Conservation (phyloP, 1,140 invertebrate species). For the Tribolium castaneum region DNA sequence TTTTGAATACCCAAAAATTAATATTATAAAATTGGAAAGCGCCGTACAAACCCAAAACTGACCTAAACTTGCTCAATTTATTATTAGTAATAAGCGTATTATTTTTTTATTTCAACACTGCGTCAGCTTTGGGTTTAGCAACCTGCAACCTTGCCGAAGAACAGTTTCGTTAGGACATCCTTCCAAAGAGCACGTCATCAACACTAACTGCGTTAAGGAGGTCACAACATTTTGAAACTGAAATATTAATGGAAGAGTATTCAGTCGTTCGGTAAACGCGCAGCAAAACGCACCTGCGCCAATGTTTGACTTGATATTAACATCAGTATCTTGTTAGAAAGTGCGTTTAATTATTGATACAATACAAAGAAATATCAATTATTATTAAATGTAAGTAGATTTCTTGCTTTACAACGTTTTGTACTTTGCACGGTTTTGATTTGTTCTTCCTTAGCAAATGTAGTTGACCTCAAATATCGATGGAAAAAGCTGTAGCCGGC, state of each 20-base stretch:
- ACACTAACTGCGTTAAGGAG: background rate
- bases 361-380: background rate
- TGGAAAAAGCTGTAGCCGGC: background rate
- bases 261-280: conserved; percentile 23
- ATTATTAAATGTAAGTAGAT: background rate
- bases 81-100: too few relatives aligned
- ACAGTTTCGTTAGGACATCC: background rate
- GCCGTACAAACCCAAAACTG: too few relatives aligned
- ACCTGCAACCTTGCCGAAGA: background rate
- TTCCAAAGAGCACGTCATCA: background rate
- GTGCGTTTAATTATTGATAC: background rate
- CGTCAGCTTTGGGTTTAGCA: background rate
- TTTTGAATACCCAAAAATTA: too few relatives aligned
- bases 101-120: background rate
- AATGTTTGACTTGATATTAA: background rate
- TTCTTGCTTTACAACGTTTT: background rate
- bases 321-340: conserved; percentile 25
- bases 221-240: conserved; percentile 25
- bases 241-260: conserved; percentile 15
- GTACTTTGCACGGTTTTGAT: background rate
- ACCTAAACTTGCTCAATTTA: too few relatives aligned
- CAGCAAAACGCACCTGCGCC: conserved; percentile 14
- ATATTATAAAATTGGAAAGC: too few relatives aligned
- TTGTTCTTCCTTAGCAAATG: background rate
- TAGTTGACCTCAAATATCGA: background rate